These are phyloP conservation scores for Coregonus suidteri DNA, from an alignment of 2,797 vertebrate species.

Conservation along the genomic window DNA sequence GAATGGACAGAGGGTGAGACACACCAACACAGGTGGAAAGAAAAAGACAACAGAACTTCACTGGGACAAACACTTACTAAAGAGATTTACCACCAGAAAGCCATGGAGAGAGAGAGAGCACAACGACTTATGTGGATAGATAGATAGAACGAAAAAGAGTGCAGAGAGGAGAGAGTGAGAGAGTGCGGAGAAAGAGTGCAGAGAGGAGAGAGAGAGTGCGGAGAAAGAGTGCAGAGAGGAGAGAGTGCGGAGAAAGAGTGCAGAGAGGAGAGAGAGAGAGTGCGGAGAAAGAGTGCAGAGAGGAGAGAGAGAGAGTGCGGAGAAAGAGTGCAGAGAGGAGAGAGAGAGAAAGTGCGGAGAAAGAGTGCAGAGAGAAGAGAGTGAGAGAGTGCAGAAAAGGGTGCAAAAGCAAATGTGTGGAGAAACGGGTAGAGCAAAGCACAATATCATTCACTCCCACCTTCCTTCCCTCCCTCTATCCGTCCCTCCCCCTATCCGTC, in stretches of 20 bases:
- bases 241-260: too few relatives aligned
- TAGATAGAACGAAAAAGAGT: not conserved
- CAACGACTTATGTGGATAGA: not conserved
- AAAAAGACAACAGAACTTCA: conserved; percentile 34
- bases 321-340: not conserved
- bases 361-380: not conserved
- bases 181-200: not conserved
- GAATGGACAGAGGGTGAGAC: not conserved
- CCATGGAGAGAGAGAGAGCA: conserved; percentile 30
- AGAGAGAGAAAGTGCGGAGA: not conserved
- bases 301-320: too few relatives aligned
- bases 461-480: conserved; percentile 29
- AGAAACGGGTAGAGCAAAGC: conserved; percentile 29
- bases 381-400: not conserved
- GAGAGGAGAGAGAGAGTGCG: not conserved
- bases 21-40: conserved; percentile 41
- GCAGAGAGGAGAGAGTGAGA: not conserved
- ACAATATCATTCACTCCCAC: conserved; percentile 51
- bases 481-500: conserved; percentile 13
- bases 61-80: conserved; percentile 41
- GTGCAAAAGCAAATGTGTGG: conserved; percentile 3
- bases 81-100: conserved; percentile 50
- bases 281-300: too few relatives aligned
- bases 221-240: too few relatives aligned
- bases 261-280: too few relatives aligned